Conservation (phyloP, 2,888 invertebrate genomes). For the Cerceris ruficornis region DNA sequence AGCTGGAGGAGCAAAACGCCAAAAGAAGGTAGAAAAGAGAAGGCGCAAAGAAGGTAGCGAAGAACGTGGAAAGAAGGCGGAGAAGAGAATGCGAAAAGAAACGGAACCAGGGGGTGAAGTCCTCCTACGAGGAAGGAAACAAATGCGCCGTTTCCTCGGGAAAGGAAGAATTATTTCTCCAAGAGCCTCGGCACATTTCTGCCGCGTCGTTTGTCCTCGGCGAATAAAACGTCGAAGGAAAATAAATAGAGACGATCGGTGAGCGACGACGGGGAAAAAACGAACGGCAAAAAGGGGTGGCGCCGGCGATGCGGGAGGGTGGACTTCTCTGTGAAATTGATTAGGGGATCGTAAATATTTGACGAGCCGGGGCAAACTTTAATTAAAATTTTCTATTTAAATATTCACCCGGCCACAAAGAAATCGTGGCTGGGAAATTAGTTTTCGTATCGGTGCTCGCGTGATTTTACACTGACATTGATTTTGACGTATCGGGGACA, state of each 20-base stretch:
- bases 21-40: neutral
- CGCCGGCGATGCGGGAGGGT: neutral
- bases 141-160: slow-evolving; percentile 32
- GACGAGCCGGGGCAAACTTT: slow-evolving; percentile 38
- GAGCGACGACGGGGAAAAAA: neutral
- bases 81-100: neutral
- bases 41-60: too few relatives aligned
- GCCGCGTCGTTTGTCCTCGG: slow-evolving; percentile 47
- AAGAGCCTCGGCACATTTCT: slow-evolving; percentile 35
- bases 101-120: neutral
- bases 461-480: neutral
- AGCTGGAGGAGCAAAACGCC: neutral
- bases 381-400: slow-evolving; percentile 61
- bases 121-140: slow-evolving; percentile 21
- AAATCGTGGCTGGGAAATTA: slow-evolving; percentile 42
- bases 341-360: slow-evolving; percentile 34
- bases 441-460: slow-evolving; percentile 3
- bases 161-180: slow-evolving; percentile 46
- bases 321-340: slow-evolving; percentile 44
- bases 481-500: neutral
- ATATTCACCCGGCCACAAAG: slow-evolving; percentile 45
- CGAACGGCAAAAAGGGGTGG: neutral
- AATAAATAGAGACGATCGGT: slow-evolving; percentile 43
- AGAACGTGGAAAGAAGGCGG: neutral
- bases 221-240: slow-evolving; percentile 26